Evolutionary conservation across 2,113 vertebrate species (phyloP).

Genomic region (Oryzias celebensis): DNA sequence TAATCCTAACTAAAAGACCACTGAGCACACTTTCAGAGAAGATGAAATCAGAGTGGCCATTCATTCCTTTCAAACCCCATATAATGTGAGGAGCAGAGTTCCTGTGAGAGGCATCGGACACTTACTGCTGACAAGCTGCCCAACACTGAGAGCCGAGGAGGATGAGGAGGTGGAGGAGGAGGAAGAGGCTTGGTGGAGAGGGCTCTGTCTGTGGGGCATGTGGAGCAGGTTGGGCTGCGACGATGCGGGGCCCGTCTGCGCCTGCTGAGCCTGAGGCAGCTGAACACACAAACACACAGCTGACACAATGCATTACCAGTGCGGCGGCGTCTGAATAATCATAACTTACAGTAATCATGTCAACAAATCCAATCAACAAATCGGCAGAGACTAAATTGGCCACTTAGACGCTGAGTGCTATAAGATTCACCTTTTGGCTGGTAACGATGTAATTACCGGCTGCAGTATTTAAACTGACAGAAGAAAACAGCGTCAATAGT

Average conservation of each 20-base stretch:
- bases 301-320: conserved; percentile 19
- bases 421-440: conserved; percentile 33
- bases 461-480: conserved; percentile 43
- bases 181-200: conserved; percentile 93
- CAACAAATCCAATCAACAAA: conserved; percentile 45
- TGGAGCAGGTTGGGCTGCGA: conserved; percentile 92
- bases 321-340: conserved; percentile 19
- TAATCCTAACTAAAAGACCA: too few relatives aligned
- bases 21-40: too few relatives aligned
- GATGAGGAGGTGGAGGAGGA: conserved; percentile 94
- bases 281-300: conserved; percentile 61
- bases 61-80: too few relatives aligned
- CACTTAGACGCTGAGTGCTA: conserved; percentile 47
- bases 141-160: conserved; percentile 96
- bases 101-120: conserved; percentile 60
- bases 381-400: conserved; percentile 53
- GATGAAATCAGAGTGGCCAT: too few relatives aligned
- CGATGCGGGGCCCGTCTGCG: conserved; percentile 83
- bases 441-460: conserved; percentile 44
- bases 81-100: neutral
- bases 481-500: conserved; percentile 29
- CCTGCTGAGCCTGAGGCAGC: conserved; percentile 88
- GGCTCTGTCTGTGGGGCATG: conserved; percentile 91
- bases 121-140: conserved; percentile 99
- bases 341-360: conserved; percentile 41